Base-by-base conservation (phyloP, 2,113 vertebrate species). In the Anguilla rostrata region DNA sequence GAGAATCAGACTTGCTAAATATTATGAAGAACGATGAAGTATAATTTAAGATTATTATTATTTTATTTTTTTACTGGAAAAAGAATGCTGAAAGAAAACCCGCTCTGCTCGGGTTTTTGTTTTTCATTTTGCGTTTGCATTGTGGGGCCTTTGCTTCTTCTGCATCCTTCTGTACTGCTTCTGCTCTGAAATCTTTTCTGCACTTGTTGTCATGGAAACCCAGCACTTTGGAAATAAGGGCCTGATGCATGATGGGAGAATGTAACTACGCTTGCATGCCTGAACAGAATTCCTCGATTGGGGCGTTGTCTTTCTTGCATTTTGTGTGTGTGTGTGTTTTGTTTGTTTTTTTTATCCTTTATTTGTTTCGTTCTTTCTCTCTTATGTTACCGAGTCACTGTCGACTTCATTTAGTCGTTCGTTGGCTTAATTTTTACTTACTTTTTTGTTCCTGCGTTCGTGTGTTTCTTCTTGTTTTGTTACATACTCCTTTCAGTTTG, bases 131-230 rank as follows among this genome's bases (percentile, higher is more conserved):
- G 86, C 94, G 94, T 95, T 97, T 99, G 98, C 97, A 97, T 98
- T 98, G 97, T 98, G 97, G 96, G 97, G 96, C 96, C 94, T 96
- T 96, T 96, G 97, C 97, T 97, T 34, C 96, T 96, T 95, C 96
- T 96, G 98, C 97, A 98, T 98, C 97, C 96, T 95, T 97, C 96
- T 96, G 97, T 98, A 97, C 97, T 97, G 98, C 98, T 98, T 97
- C 97, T 98, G 96, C 95, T 94, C 91, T 88, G 88, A 94, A 91
- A 87, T 91, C 96, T 98, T 96, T 94, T 95, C 94, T 98, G 97
- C 97, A 98, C 94, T 95, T 96, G 96, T 97, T 96, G 96, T 97
- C 96, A 97, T 98, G 97, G 94, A 97, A 97, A 98, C 95, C 96
- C 96, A 95, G 97, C 95, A 96, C 93, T 95, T 94, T 94, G 92